Conservation (phyloP, 2,113 vertebrate genomes). For the Rhipidura dahli region DNA sequence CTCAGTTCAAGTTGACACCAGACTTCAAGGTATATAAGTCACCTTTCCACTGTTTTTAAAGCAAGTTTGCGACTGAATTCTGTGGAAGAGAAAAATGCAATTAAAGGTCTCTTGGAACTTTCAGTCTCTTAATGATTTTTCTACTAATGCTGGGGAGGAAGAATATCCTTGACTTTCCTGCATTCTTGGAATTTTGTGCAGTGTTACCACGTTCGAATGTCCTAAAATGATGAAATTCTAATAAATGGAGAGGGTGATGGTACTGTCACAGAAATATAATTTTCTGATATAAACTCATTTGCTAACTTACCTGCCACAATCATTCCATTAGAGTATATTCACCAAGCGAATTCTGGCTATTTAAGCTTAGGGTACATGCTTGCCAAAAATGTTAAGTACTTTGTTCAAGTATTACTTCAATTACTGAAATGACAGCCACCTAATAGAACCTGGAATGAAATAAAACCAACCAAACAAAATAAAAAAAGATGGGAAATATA, state of each 20-base stretch:
- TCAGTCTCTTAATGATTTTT: neutral
- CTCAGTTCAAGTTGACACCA: neutral
- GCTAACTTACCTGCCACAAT: neutral
- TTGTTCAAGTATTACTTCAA: neutral
- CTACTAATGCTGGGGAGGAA: neutral
- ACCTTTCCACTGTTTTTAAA: neutral
- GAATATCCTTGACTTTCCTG: neutral
- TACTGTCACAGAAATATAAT: rapidly evolving
- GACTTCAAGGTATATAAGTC: neutral
- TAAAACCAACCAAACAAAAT: neutral
- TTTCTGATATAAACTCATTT: neutral
- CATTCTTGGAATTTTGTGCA: neutral
- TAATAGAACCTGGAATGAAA: neutral
- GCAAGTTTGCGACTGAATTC: neutral
- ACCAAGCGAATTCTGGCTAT: neutral
- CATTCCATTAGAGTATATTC: neutral
- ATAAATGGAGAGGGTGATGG: neutral
- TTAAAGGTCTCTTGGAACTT: neutral
- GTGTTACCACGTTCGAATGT: neutral
- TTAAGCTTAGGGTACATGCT: neutral
- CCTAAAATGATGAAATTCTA: neutral
- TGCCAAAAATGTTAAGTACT: neutral
- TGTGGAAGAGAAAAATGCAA: neutral
- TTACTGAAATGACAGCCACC: neutral
- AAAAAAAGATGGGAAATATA: rapidly evolving